phyloP scores from a whole-genome alignment of 2,113 vertebrate genomes.

The Ceuthmochares aereus region DNA sequence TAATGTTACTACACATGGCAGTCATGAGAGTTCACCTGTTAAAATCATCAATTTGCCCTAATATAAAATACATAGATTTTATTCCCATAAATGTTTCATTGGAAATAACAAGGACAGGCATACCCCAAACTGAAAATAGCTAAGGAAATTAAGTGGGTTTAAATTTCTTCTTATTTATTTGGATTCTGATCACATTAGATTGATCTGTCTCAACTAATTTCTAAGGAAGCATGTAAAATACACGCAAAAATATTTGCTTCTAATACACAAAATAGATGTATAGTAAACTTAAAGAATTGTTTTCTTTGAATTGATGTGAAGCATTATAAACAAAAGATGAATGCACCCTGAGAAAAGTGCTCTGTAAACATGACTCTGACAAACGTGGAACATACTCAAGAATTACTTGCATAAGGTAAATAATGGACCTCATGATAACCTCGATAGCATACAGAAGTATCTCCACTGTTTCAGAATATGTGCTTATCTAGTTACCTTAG shows the following conservation, averaged over 20 bases:
- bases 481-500: slow-evolving; percentile 1
- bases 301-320: slow-evolving; percentile 33
- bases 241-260: not conserved
- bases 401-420: not conserved
- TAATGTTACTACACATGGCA: not conserved
- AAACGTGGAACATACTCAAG: not conserved
- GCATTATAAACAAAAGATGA: not conserved
- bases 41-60: not conserved
- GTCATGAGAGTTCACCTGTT: not conserved
- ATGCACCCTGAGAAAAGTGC: not conserved
- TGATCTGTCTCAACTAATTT: not conserved
- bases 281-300: not conserved
- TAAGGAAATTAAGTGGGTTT: not conserved
- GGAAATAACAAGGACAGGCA: not conserved
- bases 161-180: not conserved
- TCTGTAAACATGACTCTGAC: slow-evolving; percentile 35
- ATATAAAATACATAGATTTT: not conserved
- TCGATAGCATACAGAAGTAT: slow-evolving; percentile 2
- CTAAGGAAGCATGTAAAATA: not conserved
- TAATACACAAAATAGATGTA: not conserved
- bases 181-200: not conserved
- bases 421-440: not conserved
- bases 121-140: not conserved
- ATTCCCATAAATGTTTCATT: not conserved
- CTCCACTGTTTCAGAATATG: not conserved